These are phyloP conservation scores for Sphenopsis melanotis DNA, from an alignment of 2,797 vertebrate genomes.

Conservation along the genomic window DNA sequence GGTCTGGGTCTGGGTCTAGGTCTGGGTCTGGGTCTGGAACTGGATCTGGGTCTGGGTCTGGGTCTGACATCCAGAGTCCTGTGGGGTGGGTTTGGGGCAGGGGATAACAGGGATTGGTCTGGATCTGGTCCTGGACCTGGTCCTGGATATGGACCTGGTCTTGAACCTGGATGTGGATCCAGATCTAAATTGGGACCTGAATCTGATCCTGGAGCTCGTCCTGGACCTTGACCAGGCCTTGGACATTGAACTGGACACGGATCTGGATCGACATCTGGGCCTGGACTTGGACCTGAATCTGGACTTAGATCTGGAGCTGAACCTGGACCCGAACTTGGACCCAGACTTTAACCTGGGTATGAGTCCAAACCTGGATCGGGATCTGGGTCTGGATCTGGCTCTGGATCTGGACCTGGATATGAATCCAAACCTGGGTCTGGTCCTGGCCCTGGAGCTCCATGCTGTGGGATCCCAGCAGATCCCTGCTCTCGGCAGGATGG, in stretches of 20 bases:
- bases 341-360: no score
- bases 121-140: no score
- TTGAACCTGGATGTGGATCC: neutral
- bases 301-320: no score
- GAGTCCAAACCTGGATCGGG: no score
- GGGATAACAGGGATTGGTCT: neutral
- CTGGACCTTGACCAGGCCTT: neutral
- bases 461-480: neutral
- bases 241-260: neutral
- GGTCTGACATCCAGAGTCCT: neutral
- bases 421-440: neutral
- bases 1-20: neutral
- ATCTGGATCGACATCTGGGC: neutral
- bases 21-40: no score
- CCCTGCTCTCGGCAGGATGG: accelerated
- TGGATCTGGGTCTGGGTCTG: neutral
- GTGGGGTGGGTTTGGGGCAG: neutral
- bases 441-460: neutral
- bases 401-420: no score
- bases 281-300: no score
- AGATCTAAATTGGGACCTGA: neutral
- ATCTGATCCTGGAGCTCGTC: neutral
- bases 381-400: no score
- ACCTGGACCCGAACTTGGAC: no score
- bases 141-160: no score